Base-by-base conservation (phyloP, 2,888 invertebrate genomes). In the Marasmarcha lunaedactyla region DNA sequence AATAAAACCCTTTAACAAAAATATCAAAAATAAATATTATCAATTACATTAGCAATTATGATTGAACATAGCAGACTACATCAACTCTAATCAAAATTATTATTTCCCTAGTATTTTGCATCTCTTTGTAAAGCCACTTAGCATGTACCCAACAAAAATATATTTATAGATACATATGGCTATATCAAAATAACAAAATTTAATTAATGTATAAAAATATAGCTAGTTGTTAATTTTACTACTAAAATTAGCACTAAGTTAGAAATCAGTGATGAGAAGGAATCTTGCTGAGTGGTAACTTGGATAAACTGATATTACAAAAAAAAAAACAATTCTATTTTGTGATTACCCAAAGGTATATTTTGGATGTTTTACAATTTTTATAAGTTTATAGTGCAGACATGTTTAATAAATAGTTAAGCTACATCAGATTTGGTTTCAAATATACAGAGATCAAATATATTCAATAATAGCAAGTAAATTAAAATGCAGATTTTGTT, bases 401-500 rank as follows among this genome's bases (percentile, higher is more conserved):
- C 50, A 54, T 51, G 46, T 52, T 54, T 49, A 53, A 30, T 30
- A 30, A 30, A 30, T 30, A 65, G 64, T 47, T 53, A 57, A 54
- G 64, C 59, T 55, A 68, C 61, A 55, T 69, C 62, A 61, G 63
- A 70, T 73, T 76, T 74, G 68, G 70, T 69, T 69, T 66, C 59
- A 65, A 71, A 59, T 68, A 65, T 69, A 71, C 67, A 74, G 76
- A 77, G 73, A 76, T 76, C 73, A 74, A 71, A 62, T 59, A 62
- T 59, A 57, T 61, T 59, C 58, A 61, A 56, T 55, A 59, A 63
- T n/a, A 38, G 30, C n/a, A 59, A 63, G 54, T 51, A 58, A 63
- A 42, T 60, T 54, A 59, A 76, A 74, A 77, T 76, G 77, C 79
- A 79, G 74, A 78, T 78, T 74, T 67, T 60, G 69, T 76, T 74